These are phyloP conservation scores for Blastobasis adustella DNA, from an alignment of 2,888 invertebrate genomes.

Conservation along the genomic window DNA sequence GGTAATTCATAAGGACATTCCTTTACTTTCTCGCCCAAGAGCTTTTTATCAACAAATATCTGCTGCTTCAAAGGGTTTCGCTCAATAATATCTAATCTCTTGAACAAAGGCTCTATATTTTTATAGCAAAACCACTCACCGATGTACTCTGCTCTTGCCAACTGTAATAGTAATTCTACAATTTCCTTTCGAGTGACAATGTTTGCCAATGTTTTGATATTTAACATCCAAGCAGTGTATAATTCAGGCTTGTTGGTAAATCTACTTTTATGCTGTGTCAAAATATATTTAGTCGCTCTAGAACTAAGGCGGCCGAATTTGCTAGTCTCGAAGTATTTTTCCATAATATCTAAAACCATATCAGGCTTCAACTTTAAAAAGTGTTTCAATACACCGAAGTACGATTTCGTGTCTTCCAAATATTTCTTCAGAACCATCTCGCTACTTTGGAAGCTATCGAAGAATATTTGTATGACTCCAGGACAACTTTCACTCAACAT, in stretches of 20 bases:
- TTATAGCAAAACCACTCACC: slow-evolving; percentile 18
- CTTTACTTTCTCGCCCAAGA: slow-evolving; percentile 14
- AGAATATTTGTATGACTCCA: slow-evolving; percentile 32
- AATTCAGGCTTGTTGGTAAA: slow-evolving; percentile 23
- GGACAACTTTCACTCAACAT: slow-evolving; percentile 38
- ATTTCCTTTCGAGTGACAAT: slow-evolving; percentile 18
- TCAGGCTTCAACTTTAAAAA: slow-evolving; percentile 32
- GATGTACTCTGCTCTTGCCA: slow-evolving; percentile 21
- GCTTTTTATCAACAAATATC: slow-evolving; percentile 25
- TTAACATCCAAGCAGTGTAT: slow-evolving; percentile 20
- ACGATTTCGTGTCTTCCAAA: slow-evolving; percentile 18
- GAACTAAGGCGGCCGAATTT: slow-evolving; percentile 11
- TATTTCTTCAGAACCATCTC: slow-evolving; percentile 21
- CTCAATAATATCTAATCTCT: slow-evolving; percentile 18
- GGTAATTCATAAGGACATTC: slow-evolving; percentile 30
- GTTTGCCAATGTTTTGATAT: slow-evolving; percentile 18
- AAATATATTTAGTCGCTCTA: slow-evolving; percentile 18
- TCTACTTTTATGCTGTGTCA: slow-evolving; percentile 17
- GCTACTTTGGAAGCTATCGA: slow-evolving; percentile 26
- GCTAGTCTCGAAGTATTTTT: slow-evolving; percentile 17
- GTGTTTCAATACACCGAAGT: slow-evolving; percentile 29
- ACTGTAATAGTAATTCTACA: slow-evolving; percentile 17
- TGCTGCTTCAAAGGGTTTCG: slow-evolving; percentile 20
- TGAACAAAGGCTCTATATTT: slow-evolving; percentile 22
- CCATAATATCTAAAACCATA: slow-evolving; percentile 20